A percentile compares a stretch with the other conserved stretches of the same genome.
Conservation (phyloP, 2,888 invertebrate species). For the Sericinus montela region DNA sequence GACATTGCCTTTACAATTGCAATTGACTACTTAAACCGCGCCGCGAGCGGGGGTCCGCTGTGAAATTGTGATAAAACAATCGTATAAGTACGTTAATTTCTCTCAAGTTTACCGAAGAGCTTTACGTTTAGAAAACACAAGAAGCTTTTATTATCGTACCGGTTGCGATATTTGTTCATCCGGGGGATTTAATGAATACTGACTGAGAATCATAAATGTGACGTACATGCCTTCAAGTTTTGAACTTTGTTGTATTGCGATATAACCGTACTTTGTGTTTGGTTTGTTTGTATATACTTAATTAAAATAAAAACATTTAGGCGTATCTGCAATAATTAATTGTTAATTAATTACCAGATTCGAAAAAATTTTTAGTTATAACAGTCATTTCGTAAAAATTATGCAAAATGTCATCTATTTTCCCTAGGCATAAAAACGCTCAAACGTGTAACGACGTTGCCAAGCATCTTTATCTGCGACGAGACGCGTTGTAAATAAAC, state of each 20-base stretch:
- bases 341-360: too few species aligned
- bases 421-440: constrained; percentile 31
- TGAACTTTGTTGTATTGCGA: neutral
- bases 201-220: constrained; percentile 8
- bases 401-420: constrained; percentile 30
- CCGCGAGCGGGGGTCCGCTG: constrained; percentile 19
- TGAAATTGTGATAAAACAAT: constrained; percentile 2
- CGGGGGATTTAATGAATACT: constrained; percentile 8
- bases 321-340: too few species aligned
- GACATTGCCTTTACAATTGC: constrained; percentile 42
- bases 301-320: too few species aligned
- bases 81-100: constrained; percentile 2
- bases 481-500: constrained; percentile 62
- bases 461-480: constrained; percentile 45
- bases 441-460: constrained; percentile 40
- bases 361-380: too few species aligned
- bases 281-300: too few species aligned
- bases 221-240: too few species aligned
- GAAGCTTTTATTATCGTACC: constrained; percentile 1
- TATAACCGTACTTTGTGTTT: too few species aligned
- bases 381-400: too few species aligned
- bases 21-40: constrained; percentile 33
- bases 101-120: neutral
- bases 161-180: constrained; percentile 1
- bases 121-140: constrained; percentile 1